Base-by-base conservation (phyloP, 92 coral and sea anemone species). In the Desmophyllum pertusum region DNA sequence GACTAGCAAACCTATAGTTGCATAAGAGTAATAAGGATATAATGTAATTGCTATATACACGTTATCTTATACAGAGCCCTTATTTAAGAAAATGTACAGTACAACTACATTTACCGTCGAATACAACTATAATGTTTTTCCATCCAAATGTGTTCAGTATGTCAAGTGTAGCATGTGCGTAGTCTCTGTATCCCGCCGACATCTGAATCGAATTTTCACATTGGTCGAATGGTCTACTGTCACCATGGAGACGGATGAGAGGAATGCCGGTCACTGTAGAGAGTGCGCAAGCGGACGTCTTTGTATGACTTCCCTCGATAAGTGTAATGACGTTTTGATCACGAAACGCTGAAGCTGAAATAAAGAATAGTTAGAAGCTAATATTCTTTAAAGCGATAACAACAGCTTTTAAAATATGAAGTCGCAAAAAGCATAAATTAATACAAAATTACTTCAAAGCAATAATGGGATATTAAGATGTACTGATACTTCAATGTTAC, bases 211-310 rank as follows among this genome's bases (percentile, higher is more conserved):
- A 59, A 6, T 85, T 39, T 15, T 91, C 51, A 55, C 90, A 89
- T 31, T 40, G 69, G 10, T 65, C 82, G 3, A 36, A 66, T 23
- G 70, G 61, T 7, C 42, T n/a, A 13, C 63, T 37, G 51, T 23
- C 50, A 2, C 73, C 78, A 70, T 64, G 85, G 59, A 89, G 51
- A 25, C 85, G 81, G 53, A 91, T 48, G 2, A 85, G 63, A 3
- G 94, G 92, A 33, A 91, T 64, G 35, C 78, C 75, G 36, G 90
- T 70, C 15, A 91, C 72, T 5, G 83, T 43, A n/a, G 93, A 73
- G 5, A 89, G 64, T n/a, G 88, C 73, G 83, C 90, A 89, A 73
- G 83, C 78, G 55, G 72, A 72, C 62, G 31, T 33, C 27, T 43
- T 61, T 9, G 79, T 72, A 0, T 23, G n/a, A 46, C 52, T 37